These are phyloP conservation scores for Ploceus nigricollis DNA, from an alignment of 2,113 vertebrate species.

Conservation along the genomic window DNA sequence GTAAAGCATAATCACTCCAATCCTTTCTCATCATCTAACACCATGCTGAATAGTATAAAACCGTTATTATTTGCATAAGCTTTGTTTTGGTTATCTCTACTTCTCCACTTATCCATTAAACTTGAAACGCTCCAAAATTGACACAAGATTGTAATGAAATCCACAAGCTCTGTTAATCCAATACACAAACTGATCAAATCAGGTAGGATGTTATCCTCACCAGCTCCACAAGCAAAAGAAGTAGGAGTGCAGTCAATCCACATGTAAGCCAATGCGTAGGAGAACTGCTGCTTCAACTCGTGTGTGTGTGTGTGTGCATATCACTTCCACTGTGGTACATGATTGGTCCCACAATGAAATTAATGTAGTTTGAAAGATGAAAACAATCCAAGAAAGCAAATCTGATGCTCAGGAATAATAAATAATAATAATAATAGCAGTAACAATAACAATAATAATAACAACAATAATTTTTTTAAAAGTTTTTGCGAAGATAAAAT, in stretches of 20 bases:
- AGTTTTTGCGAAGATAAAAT: not conserved
- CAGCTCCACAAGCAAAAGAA: not conserved
- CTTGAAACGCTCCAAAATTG: not conserved
- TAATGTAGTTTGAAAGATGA: not conserved
- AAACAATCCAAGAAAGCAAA: not conserved
- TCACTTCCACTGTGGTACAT: not conserved
- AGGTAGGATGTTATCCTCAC: not conserved
- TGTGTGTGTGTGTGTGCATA: rapidly evolving
- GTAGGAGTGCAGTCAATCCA: not conserved
- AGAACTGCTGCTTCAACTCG: not conserved
- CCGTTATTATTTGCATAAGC: not conserved
- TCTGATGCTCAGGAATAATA: not conserved
- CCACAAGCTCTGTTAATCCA: not conserved
- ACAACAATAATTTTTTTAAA: rapidly evolving
- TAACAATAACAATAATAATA: not conserved
- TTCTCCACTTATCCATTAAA: not conserved
- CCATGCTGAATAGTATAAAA: not conserved
- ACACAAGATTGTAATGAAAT: not conserved
- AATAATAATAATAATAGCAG: not conserved
- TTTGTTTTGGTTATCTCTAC: not conserved
- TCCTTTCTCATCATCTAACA: not conserved
- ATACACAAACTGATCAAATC: not conserved
- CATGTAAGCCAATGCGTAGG: rapidly evolving
- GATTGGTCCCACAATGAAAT: not conserved
- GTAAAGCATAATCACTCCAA: not conserved